Evolutionary conservation across 2,797 vertebrate species (phyloP).

Genomic region (Antennarius maculatus): DNA sequence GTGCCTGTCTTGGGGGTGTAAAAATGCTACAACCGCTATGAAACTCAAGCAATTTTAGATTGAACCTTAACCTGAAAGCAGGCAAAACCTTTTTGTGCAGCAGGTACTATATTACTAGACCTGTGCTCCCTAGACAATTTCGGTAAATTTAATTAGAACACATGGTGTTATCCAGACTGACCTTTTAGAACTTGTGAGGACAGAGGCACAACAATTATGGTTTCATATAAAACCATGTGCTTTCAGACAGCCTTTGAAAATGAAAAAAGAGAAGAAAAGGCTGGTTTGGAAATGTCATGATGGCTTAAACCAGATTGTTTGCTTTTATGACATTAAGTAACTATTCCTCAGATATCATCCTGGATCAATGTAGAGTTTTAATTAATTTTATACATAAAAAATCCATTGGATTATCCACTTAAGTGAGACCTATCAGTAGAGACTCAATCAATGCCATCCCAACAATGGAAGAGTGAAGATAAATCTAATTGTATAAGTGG

Average conservation of each 20-base stretch:
- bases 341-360: slow-evolving; percentile 36
- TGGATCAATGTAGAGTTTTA: slow-evolving; percentile 31
- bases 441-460: slow-evolving; percentile 58
- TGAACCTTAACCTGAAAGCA: slow-evolving; percentile 45
- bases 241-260: slow-evolving; percentile 35
- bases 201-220: slow-evolving; percentile 33
- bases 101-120: slow-evolving; percentile 17
- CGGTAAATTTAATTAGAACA: slow-evolving; percentile 61
- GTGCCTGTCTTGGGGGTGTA: slow-evolving; percentile 21
- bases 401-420: slow-evolving; percentile 42
- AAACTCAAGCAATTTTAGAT: slow-evolving; percentile 45
- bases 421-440: slow-evolving; percentile 64
- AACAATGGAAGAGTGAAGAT: slow-evolving; percentile 51
- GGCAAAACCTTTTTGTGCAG: slow-evolving; percentile 36
- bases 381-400: slow-evolving; percentile 44
- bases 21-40: slow-evolving; percentile 25
- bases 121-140: slow-evolving; percentile 29
- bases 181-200: slow-evolving; percentile 65
- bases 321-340: slow-evolving; percentile 47
- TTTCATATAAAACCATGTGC: slow-evolving; percentile 45
- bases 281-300: slow-evolving; percentile 59
- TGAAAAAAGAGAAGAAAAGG: slow-evolving; percentile 18
- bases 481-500: slow-evolving; percentile 74
- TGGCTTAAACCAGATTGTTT: slow-evolving; percentile 45
- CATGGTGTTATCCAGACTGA: slow-evolving; percentile 55